Percentiles rank a stretch among this genome's conserved stretches.
Evolutionary conservation across 2,113 vertebrate species (phyloP).

Genomic region (Microcebus ravelobensis): DNA sequence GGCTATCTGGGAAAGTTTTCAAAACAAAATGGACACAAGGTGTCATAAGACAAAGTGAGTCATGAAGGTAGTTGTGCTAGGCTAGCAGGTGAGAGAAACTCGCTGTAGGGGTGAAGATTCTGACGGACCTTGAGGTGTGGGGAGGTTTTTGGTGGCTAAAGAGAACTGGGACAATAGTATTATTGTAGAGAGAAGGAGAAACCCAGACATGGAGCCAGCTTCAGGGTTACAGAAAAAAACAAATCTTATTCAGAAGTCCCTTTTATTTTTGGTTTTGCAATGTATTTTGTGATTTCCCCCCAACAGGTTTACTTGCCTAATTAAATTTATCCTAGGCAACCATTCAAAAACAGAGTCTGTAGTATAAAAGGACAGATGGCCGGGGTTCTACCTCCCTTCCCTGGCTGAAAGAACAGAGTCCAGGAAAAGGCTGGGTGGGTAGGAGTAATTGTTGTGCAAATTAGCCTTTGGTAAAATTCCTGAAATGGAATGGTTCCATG

Average conservation of each 20-base stretch:
- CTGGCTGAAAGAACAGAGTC: not conserved
- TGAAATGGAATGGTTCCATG: conserved; percentile 25
- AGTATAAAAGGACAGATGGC: conserved; percentile 61
- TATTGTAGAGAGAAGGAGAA: not conserved
- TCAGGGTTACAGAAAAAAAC: not conserved
- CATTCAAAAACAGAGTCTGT: conserved; percentile 38
- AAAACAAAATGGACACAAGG: not conserved
- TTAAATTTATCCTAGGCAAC: conserved; percentile 64
- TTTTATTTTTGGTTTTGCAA: conserved; percentile 38
- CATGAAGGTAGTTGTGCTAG: not conserved
- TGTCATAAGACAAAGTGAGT: not conserved
- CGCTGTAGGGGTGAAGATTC: rapidly evolving
- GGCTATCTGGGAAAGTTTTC: not conserved
- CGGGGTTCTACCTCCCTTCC: not conserved
- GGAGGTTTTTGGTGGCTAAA: not conserved
- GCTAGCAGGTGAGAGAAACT: not conserved
- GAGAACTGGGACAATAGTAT: rapidly evolving
- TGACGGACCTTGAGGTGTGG: not conserved
- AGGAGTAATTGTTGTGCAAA: conserved; percentile 48
- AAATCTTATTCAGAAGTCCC: not conserved
- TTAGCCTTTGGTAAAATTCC: conserved; percentile 43
- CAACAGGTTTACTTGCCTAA: conserved; percentile 60
- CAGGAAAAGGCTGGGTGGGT: not conserved
- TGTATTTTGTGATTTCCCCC: conserved; percentile 52
- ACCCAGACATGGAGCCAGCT: not conserved